A percentile compares a stretch with the other conserved stretches of the same genome.
Conservation (phyloP, 2,888 invertebrate species). For the Eilema sororculum region DNA sequence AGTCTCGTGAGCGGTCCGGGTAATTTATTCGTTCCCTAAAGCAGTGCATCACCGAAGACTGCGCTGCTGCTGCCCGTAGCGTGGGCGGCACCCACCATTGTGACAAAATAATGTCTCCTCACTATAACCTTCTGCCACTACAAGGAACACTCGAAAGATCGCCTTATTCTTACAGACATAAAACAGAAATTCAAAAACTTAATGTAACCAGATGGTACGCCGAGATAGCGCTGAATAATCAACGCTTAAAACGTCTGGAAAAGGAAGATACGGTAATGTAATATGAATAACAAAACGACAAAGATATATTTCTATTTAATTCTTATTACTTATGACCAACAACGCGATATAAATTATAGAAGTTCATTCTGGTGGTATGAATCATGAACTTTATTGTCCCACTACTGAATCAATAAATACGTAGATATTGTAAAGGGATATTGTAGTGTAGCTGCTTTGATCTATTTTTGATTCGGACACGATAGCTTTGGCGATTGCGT, state of each 20-base stretch:
- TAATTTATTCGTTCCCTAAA: constrained; percentile 85
- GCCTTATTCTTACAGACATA: constrained; percentile 64
- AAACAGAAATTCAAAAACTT: constrained; percentile 59
- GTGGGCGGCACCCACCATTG: constrained; percentile 86
- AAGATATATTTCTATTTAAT: constrained; percentile 85
- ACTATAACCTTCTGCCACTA: constrained; percentile 74
- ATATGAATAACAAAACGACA: constrained; percentile 87
- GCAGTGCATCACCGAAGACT: constrained; percentile 85
- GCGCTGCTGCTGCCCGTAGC: constrained; percentile 75
- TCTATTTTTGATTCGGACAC: constrained; percentile 51
- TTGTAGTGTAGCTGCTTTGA: constrained; percentile 36
- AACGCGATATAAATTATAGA: constrained; percentile 76
- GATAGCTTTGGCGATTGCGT: constrained; percentile 60
- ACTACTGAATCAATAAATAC: constrained; percentile 47
- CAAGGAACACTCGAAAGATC: constrained; percentile 61
- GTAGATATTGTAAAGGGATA: constrained; percentile 34
- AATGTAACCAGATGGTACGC: constrained; percentile 77
- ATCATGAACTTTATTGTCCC: constrained; percentile 51
- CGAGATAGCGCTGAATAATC: constrained; percentile 85
- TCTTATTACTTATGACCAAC: constrained; percentile 79
- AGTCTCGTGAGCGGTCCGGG: constrained; percentile 71
- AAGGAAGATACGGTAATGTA: constrained; percentile 86
- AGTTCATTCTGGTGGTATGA: constrained; percentile 64
- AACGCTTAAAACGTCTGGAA: constrained; percentile 87
- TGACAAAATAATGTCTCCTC: constrained; percentile 86